Evolutionary conservation across 2,888 invertebrate species (phyloP), one percentile per base, ranked within the genome.

Genomic region (Emmelina monodactyla): DNA sequence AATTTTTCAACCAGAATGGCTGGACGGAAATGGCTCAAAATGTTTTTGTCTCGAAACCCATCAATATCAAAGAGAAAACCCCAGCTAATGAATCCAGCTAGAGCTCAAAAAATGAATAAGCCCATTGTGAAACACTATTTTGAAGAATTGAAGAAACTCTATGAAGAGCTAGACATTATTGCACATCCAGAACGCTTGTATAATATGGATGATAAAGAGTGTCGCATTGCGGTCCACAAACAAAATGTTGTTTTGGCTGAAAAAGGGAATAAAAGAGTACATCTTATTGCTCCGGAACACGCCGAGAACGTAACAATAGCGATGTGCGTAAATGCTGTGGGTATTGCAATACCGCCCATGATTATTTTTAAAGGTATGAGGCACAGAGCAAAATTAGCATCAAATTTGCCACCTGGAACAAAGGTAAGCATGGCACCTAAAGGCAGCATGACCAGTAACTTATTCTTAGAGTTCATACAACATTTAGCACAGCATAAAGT

Each of bases 31-130:
- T 39, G 39, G 39, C 35, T 39, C 5, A 34, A 14, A 34, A 11
- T 34, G 13, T 38, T 38, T 34, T 19, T 38, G 3, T 9, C n/a
- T 28, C 32, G 39, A 32, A 37, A 42, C 22, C 35, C 33, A 28
- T 31, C 31, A n/a, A 12, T 29, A 11, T 29, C 29, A 33, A 39
- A 41, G 34, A 29, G 41, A 37, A 46, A 41, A 32, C 30, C 38
- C 22, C 39, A 44, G 16, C 3, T 44, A 14, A 39, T 45, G 40
- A 45, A 48, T 37, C 44, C 42, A 32, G 45, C 37, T 22, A 43
- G 44, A 28, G 44, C 46, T 1, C 45, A 44, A 35, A 46, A 47
- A 37, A 16, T 47, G 14, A 45, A 47, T 36, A 44, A 41, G 28
- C 39, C 34, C 2, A 44, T 46, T 16, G 45, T 46, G 12, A 22